phyloP scores from a whole-genome alignment of 2,888 invertebrate genomes.

The Athrips mouffetella region DNA sequence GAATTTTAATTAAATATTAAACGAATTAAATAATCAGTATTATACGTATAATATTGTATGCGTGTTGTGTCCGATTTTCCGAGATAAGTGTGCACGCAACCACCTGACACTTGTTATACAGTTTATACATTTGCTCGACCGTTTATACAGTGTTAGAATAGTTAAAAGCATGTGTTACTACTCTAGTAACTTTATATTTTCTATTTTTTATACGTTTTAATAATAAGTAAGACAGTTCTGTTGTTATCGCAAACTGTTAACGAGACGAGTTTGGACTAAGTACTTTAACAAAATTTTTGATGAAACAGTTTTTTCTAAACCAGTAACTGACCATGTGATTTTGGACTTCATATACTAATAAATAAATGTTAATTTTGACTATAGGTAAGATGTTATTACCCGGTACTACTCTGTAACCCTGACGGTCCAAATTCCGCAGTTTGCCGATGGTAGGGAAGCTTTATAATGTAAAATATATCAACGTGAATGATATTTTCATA shows the following conservation, averaged over 20 bases:
- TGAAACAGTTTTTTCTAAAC: constrained; percentile 15
- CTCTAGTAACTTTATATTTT: constrained; percentile 28
- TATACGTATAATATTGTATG: constrained; percentile 73
- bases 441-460: constrained; percentile 52
- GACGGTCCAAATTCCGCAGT: constrained; percentile 54
- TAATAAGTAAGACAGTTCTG: constrained; percentile 35
- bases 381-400: constrained; percentile 13
- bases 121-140: constrained; percentile 38
- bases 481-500: constrained; percentile 68
- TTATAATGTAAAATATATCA: constrained; percentile 55
- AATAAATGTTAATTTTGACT: constrained; percentile 7
- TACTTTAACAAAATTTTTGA: background rate
- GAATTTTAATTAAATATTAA: constrained; percentile 79
- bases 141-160: constrained; percentile 35
- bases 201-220: constrained; percentile 21
- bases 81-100: constrained; percentile 62
- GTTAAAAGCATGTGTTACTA: constrained; percentile 46
- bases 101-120: constrained; percentile 47
- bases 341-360: constrained; percentile 11
- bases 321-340: constrained; percentile 1
- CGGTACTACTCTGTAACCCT: constrained; percentile 23
- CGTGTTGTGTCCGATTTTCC: constrained; percentile 60
- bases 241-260: constrained; percentile 48
- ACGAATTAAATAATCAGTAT: constrained; percentile 78
- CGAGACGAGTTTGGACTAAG: constrained; percentile 28